These are phyloP conservation scores for Arnoldichthys spilopterus DNA, from an alignment of 2,797 vertebrate genomes.

Conservation along the genomic window DNA sequence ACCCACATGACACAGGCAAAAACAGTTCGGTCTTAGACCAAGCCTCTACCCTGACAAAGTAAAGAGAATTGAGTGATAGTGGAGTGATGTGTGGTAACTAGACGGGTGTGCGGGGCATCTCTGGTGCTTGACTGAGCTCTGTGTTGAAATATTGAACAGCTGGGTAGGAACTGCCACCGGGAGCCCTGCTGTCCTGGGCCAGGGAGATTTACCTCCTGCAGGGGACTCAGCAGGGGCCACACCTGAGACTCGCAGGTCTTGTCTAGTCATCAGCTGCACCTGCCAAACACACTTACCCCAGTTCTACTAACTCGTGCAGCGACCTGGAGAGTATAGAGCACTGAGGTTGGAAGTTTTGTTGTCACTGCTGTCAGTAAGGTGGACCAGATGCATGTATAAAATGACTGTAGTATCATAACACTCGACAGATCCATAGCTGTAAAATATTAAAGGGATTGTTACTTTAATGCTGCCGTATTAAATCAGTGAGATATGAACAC, in stretches of 20 bases:
- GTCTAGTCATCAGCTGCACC: constrained; percentile 23
- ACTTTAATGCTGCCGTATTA: no score
- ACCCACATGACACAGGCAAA: background rate
- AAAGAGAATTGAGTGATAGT: constrained; percentile 7
- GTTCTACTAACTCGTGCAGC: background rate
- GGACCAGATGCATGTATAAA: no score
- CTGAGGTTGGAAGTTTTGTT: background rate
- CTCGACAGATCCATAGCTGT: no score
- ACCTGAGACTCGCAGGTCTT: constrained; percentile 32
- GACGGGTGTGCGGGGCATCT: constrained; percentile 33
- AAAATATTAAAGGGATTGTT: no score
- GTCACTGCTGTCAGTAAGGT: background rate
- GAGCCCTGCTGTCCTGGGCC: constrained; percentile 14
- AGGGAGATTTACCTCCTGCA: background rate
- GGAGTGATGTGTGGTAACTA: constrained; percentile 47
- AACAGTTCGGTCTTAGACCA: background rate
- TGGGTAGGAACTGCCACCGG: constrained; percentile 21
- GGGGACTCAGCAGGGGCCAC: constrained; percentile 34
- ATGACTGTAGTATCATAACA: no score
- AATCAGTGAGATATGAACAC: no score
- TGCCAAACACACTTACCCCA: constrained; percentile 42
- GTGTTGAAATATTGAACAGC: constrained; percentile 41
- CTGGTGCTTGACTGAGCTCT: constrained; percentile 35
- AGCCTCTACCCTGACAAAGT: no score
- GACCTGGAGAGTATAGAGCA: background rate